phyloP scores from a whole-genome alignment of 2,113 vertebrate genomes.

The Epinephelus fuscoguttatus region DNA sequence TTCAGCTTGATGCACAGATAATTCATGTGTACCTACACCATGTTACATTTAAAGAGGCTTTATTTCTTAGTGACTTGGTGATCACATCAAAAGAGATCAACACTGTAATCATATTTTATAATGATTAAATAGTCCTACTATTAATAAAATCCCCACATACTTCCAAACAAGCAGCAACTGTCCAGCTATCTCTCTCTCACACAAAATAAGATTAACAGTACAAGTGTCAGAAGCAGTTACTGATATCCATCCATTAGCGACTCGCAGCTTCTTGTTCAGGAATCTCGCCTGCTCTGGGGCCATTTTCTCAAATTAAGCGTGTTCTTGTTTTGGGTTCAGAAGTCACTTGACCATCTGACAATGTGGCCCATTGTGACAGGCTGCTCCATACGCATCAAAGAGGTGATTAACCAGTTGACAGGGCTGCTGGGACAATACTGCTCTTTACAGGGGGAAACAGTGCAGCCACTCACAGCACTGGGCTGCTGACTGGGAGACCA shows the following conservation, averaged over 20 bases:
- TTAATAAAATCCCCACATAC: background rate
- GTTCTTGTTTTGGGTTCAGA: conserved; percentile 83
- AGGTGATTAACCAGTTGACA: conserved; percentile 86
- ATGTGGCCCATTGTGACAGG: conserved; percentile 82
- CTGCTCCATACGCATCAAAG: conserved; percentile 85
- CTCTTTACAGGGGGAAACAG: conserved; percentile 82
- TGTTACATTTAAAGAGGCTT: background rate
- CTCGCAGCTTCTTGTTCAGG: conserved; percentile 53
- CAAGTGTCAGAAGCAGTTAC: conserved; percentile 46
- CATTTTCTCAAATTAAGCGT: conserved; percentile 80
- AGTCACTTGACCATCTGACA: conserved; percentile 80
- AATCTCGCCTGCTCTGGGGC: conserved; percentile 63
- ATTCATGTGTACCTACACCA: background rate
- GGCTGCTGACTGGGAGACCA: conserved; percentile 42
- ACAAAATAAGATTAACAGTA: conserved; percentile 39
- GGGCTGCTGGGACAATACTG: conserved; percentile 82
- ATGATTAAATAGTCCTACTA: background rate
- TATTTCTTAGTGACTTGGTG: background rate
- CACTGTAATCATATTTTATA: background rate
- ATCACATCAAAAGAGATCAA: background rate
- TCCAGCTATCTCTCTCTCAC: background rate
- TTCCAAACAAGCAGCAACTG: conserved; percentile 21
- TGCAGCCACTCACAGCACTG: conserved; percentile 73
- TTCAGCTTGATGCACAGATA: background rate
- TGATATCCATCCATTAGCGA: conserved; percentile 40